Conservation (phyloP, 2,888 invertebrate genomes). For the Caenorhabditis sp. region DNA sequence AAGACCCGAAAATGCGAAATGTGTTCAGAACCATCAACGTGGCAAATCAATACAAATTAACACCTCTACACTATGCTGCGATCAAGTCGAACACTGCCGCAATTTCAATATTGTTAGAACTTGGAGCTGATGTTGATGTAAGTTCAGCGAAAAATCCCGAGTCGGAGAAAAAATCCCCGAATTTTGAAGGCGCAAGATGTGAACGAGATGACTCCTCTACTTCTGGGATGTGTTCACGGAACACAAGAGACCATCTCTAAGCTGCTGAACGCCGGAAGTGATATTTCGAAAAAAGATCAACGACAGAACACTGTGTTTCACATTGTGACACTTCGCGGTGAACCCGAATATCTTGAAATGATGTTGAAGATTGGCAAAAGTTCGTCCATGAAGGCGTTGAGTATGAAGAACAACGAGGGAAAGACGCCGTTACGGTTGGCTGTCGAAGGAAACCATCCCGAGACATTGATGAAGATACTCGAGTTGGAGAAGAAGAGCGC, state of each 20-base stretch:
- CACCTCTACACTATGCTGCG: constrained; percentile 52
- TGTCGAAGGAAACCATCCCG: constrained; percentile 50
- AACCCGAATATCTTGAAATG: constrained; percentile 30
- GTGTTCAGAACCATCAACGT: constrained; percentile 31
- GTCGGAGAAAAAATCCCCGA: too few relatives aligned
- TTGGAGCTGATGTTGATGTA: constrained; percentile 31
- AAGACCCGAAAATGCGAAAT: too few relatives aligned
- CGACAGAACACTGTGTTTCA: constrained; percentile 33
- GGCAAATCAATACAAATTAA: constrained; percentile 32
- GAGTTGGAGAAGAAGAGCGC: constrained; percentile 20
- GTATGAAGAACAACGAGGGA: constrained; percentile 44
- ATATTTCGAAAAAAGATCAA: constrained; percentile 77
- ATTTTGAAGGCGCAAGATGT: constrained; percentile 26
- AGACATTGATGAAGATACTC: constrained; percentile 37
- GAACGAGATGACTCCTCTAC: constrained; percentile 46
- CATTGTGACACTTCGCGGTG: constrained; percentile 36
- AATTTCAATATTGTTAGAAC: constrained; percentile 22
- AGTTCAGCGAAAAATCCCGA: background rate
- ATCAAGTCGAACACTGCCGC: constrained; percentile 47
- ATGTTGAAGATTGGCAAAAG: constrained; percentile 17
- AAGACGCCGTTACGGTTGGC: constrained; percentile 49
- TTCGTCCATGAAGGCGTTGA: constrained; percentile 21
- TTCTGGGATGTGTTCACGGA: constrained; percentile 52
- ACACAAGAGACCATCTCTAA: constrained; percentile 87
- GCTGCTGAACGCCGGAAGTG: constrained; percentile 80